phyloP scores from a whole-genome alignment of 2,797 vertebrate genomes.

The Falco columbarius region DNA sequence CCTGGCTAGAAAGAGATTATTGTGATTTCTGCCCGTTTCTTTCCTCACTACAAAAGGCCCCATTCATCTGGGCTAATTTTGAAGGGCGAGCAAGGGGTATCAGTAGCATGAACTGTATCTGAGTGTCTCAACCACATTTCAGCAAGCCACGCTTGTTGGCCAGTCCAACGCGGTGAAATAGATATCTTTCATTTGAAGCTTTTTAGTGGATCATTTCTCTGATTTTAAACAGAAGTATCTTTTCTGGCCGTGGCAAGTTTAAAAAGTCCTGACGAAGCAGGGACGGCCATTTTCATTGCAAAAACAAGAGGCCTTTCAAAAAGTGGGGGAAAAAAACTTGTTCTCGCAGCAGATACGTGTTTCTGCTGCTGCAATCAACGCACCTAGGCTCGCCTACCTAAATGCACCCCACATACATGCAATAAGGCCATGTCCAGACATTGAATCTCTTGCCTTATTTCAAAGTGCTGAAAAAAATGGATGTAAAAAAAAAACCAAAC shows the following conservation, averaged over 20 bases:
- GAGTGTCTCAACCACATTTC: constrained; percentile 34
- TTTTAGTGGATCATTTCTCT: background rate
- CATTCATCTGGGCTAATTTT: constrained; percentile 70
- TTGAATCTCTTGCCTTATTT: background rate
- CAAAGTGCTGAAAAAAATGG: background rate
- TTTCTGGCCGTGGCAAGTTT: background rate
- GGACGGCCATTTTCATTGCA: background rate
- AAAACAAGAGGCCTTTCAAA: constrained; percentile 50
- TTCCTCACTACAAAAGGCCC: constrained; percentile 72
- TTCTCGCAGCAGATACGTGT: fast-evolving
- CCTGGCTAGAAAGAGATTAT: constrained; percentile 74
- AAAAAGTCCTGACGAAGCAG: constrained; percentile 39
- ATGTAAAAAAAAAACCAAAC: background rate
- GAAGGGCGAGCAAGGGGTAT: constrained; percentile 65
- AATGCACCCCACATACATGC: fast-evolving
- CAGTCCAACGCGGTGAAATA: background rate
- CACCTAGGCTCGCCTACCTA: background rate
- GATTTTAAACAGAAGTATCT: constrained; percentile 49
- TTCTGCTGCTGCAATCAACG: background rate
- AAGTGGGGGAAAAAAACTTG: background rate
- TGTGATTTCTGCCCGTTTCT: constrained; percentile 69
- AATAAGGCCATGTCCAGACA: background rate
- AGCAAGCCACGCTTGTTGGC: background rate
- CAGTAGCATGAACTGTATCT: constrained; percentile 58
- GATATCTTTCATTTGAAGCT: background rate